These are phyloP conservation scores for Microplitis mediator DNA, from an alignment of 1,140 invertebrate species.

Conservation along the genomic window DNA sequence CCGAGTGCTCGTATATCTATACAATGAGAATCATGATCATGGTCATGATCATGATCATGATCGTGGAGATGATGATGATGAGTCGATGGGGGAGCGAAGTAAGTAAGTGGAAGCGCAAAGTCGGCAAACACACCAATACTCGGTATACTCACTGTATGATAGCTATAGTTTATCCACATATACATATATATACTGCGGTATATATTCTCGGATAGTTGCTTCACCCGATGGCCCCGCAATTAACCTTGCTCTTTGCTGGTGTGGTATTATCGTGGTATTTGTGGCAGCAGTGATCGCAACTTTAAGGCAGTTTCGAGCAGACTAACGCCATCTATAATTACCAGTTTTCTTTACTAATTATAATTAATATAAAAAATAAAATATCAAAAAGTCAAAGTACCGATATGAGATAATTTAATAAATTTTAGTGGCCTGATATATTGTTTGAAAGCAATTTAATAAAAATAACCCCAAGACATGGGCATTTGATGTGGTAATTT, in stretches of 20 bases:
- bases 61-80: not conserved
- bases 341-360: not conserved
- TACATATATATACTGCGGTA: not conserved
- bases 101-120: slow-evolving; percentile 5
- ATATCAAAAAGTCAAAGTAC: too few species aligned
- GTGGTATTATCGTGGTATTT: not conserved
- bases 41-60: not conserved
- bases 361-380: too few species aligned
- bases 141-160: not conserved
- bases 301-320: slow-evolving; percentile 1
- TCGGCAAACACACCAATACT: not conserved
- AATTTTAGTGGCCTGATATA: too few species aligned
- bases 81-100: not conserved
- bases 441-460: not conserved
- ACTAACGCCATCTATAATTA: not conserved
- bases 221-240: slow-evolving; percentile 33
- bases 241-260: slow-evolving; percentile 31
- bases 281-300: slow-evolving; percentile 24
- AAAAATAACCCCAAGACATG: not conserved
- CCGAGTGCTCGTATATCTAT: not conserved
- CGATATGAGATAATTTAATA: too few species aligned
- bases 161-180: too few species aligned
- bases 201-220: slow-evolving; percentile 22
- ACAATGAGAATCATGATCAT: not conserved
- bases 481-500: not conserved